Conservation (phyloP, 2,888 invertebrate genomes). For the Magallana nippona region DNA sequence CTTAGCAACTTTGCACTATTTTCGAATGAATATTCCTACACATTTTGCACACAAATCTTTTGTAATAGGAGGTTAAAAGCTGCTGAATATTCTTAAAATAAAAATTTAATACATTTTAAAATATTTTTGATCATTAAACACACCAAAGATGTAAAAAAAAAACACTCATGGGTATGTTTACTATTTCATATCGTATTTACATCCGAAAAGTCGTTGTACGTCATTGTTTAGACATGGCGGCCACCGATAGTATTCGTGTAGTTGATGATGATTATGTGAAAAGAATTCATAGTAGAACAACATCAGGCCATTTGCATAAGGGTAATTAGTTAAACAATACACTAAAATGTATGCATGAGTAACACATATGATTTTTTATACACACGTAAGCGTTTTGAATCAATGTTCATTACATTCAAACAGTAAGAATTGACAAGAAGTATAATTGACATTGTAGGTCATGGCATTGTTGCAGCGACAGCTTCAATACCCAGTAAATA, state of each 20-base stretch:
- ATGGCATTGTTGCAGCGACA: slow-evolving; percentile 75
- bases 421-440: too few species aligned
- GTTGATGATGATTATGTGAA: slow-evolving; percentile 72
- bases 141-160: too few species aligned
- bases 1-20: slow-evolving; percentile 31
- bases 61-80: too few species aligned
- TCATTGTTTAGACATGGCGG: slow-evolving; percentile 74
- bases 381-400: too few species aligned
- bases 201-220: slow-evolving; percentile 12
- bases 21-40: slow-evolving; percentile 4
- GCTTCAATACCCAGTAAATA: slow-evolving; percentile 79
- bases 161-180: too few species aligned
- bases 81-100: too few species aligned
- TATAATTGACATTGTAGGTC: slow-evolving; percentile 67
- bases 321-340: slow-evolving; percentile 57
- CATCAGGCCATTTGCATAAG: slow-evolving; percentile 75
- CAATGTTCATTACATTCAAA: too few species aligned
- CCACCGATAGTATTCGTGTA: slow-evolving; percentile 75
- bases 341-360: too few species aligned
- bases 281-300: slow-evolving; percentile 70
- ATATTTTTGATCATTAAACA: too few species aligned
- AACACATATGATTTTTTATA: too few species aligned
- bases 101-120: too few species aligned
- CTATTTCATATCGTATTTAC: slow-evolving; percentile 1
- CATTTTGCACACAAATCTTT: too few species aligned